These are phyloP conservation scores for Silvanus unidentatus DNA, from an alignment of 2,888 invertebrate genomes.

Conservation along the genomic window DNA sequence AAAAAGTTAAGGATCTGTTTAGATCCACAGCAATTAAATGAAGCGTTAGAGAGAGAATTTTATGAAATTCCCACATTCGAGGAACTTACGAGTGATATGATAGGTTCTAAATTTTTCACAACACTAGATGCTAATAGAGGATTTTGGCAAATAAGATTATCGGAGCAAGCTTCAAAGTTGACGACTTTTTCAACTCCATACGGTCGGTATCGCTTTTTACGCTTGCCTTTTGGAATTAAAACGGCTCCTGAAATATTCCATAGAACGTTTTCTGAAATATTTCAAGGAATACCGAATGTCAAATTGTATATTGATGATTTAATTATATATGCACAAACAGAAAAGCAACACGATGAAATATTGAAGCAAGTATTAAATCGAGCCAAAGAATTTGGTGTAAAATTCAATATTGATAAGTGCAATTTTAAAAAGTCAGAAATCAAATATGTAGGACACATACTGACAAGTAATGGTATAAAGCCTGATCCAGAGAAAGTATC, in stretches of 20 bases:
- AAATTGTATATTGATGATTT: slow-evolving; percentile 25
- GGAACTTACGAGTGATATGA: slow-evolving; percentile 8
- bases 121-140: slow-evolving; percentile 21
- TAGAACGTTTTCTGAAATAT: slow-evolving; percentile 19
- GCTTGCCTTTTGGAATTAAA: slow-evolving; percentile 25
- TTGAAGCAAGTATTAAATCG: slow-evolving; percentile 17
- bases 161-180: slow-evolving; percentile 20
- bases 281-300: slow-evolving; percentile 21
- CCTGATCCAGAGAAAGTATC: not conserved
- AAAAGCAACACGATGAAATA: slow-evolving; percentile 21
- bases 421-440: slow-evolving; percentile 19
- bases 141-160: slow-evolving; percentile 25
- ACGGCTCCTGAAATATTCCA: slow-evolving; percentile 27
- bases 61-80: slow-evolving; percentile 12
- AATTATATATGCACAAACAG: slow-evolving; percentile 19
- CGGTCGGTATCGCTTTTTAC: slow-evolving; percentile 21
- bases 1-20: slow-evolving; percentile 12
- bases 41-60: slow-evolving; percentile 9
- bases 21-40: slow-evolving; percentile 14
- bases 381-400: slow-evolving; percentile 16
- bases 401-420: slow-evolving; percentile 23
- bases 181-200: slow-evolving; percentile 28
- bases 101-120: slow-evolving; percentile 5
- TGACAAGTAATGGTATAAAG: slow-evolving; percentile 17
- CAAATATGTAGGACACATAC: slow-evolving; percentile 25